A percentile compares a stretch with the other conserved stretches of the same genome.
Evolutionary conservation across 2,888 invertebrate species (phyloP).

Genomic region (Hoplodrina ambigua): DNA sequence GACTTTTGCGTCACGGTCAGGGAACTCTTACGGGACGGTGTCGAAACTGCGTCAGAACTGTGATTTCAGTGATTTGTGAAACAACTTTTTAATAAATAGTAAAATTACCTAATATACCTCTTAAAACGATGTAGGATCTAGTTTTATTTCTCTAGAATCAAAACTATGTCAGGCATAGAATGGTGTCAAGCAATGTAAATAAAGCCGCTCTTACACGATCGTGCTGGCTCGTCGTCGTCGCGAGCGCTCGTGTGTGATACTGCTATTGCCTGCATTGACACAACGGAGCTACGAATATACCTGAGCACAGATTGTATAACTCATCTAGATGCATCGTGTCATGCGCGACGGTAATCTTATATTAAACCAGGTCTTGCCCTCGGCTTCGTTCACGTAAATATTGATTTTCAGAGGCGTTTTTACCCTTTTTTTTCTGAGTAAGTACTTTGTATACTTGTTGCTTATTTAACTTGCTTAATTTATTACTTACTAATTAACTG

Average conservation of each 20-base stretch:
- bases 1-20: no score
- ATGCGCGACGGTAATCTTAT: no score
- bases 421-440: no score
- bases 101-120: background rate
- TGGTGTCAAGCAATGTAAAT: conserved; percentile 32
- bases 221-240: conserved; percentile 15
- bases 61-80: no score
- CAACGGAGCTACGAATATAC: conserved; percentile 31
- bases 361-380: background rate
- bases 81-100: no score
- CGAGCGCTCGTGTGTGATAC: conserved; percentile 63
- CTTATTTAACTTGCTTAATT: no score
- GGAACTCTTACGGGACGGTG: background rate
- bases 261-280: conserved; percentile 72
- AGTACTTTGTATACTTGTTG: no score
- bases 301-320: conserved; percentile 6
- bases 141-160: conserved; percentile 9
- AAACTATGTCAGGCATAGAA: conserved; percentile 25
- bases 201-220: conserved; percentile 35
- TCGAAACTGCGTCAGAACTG: no score
- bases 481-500: no score
- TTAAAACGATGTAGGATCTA: background rate
- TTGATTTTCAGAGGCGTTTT: no score
- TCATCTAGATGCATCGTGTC: no score
- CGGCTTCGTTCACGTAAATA: no score